Base-by-base conservation (phyloP, 2,113 vertebrate species). In the Pelodiscus sinensis region DNA sequence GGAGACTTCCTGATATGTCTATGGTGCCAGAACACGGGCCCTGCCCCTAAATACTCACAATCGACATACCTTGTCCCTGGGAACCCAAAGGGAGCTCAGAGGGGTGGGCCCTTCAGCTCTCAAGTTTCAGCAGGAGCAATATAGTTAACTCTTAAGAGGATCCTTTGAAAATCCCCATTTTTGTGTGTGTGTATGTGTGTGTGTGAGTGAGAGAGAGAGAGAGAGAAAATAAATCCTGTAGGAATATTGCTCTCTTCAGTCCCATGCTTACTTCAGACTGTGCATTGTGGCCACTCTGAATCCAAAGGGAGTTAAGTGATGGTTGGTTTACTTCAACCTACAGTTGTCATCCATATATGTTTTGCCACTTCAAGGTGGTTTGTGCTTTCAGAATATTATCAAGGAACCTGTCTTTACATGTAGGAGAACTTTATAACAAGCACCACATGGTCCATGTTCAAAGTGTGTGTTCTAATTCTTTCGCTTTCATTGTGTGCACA, bases 401-500 rank as follows among this genome's bases (percentile, higher is more conserved):
- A 75, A 50, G 52, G 73, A 24, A 31, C 55, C 52, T 38, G 27
- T n/a, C 31, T 21, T 54, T 52, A 25, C 38, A 55, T 60, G 62
- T 56, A n/a, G 44, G 21, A 21, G 8, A 38, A 62, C n/a, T 27
- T 54, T 21, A 54, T 19, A 31, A 60, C 29, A 16, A 65, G 14
- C 29, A 6, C 19, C 22, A n/a, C 68, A 54, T n/a, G 9, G 60
- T 51, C 73, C 54, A 86, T 60, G 51, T 50, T 44, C 65, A n/a
- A 18, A 15, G 65, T 52, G 62, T 91, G 79, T 65, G 57, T 65
- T 57, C 68, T 50, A 25, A 86, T n/a, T 54, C 80, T 86, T 82
- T 91, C 57, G 65, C 84, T 90, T 90, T 85, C 88, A 91, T 78
- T 86, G 79, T 78, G 68, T 73, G 82, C 29, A 50, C 56, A 52